Percentiles rank a stretch among this genome's conserved stretches.
phyloP scores from a whole-genome alignment of 64 coral and sea anemone genomes.

The Cladopsammia gracilis region DNA sequence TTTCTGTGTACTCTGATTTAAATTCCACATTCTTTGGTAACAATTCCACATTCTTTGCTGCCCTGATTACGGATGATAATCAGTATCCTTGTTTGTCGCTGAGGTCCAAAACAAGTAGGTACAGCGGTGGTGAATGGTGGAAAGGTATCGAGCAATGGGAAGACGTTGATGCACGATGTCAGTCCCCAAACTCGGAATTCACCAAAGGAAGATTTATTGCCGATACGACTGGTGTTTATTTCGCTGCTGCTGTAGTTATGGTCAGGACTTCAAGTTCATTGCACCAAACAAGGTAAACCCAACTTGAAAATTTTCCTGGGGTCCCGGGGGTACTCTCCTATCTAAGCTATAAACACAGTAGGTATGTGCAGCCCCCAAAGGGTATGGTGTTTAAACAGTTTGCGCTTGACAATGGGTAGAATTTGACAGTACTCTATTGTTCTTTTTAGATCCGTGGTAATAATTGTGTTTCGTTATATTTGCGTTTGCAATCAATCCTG shows the following conservation, averaged over 20 bases:
- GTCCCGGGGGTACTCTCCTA: too few species aligned
- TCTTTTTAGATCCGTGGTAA: too few species aligned
- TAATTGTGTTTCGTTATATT: too few species aligned
- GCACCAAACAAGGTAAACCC: neutral
- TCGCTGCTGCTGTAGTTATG: neutral
- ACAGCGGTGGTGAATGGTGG: constrained; percentile 14
- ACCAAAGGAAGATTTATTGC: constrained; percentile 25
- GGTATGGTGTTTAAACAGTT: too few species aligned
- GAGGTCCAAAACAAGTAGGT: neutral
- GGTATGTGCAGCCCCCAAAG: too few species aligned
- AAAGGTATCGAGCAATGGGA: constrained; percentile 9
- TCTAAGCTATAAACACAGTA: too few species aligned
- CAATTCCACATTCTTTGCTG: constrained; percentile 5
- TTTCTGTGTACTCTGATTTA: neutral
- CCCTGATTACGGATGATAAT: neutral
- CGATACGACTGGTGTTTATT: neutral
- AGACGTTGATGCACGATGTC: neutral
- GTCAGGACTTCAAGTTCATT: constrained; percentile 9
- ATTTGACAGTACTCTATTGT: too few species aligned
- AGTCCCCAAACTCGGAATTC: neutral
- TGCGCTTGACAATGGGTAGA: too few species aligned
- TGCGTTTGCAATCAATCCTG: too few species aligned
- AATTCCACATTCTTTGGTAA: neutral
- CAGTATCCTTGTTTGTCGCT: neutral
- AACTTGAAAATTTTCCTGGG: too few species aligned